A percentile compares a stretch with the other conserved stretches of the same genome.
Evolutionary conservation across 2,113 vertebrate species (phyloP).

Genomic region (Agelaius tricolor): DNA sequence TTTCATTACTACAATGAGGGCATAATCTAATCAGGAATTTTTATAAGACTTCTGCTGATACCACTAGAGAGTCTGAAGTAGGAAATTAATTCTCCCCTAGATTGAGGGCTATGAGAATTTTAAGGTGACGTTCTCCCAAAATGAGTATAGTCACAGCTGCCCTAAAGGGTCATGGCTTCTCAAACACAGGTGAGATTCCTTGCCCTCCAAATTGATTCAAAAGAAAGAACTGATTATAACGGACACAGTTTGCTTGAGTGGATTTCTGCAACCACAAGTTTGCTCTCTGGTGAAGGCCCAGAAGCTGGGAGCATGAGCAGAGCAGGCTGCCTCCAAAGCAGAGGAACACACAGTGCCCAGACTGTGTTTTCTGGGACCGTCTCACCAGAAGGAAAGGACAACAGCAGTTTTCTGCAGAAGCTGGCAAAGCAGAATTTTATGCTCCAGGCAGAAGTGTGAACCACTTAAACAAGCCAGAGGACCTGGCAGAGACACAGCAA

Average conservation of each 20-base stretch:
- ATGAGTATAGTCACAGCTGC: background rate
- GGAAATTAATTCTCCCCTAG: background rate
- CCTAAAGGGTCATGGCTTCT: background rate
- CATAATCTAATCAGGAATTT: background rate
- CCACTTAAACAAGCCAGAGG: background rate
- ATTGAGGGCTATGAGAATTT: background rate
- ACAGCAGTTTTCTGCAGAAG: background rate
- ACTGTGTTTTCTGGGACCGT: fast-evolving
- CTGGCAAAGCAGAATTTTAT: background rate
- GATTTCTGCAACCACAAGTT: background rate
- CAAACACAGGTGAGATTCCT: background rate
- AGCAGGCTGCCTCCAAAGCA: background rate
- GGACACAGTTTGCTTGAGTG: background rate
- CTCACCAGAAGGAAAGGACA: background rate
- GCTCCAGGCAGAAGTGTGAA: background rate
- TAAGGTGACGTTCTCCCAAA: background rate
- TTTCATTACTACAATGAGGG: background rate
- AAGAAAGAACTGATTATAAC: background rate
- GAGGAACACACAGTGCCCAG: background rate
- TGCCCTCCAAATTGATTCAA: background rate
- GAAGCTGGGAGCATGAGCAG: background rate
- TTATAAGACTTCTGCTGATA: background rate
- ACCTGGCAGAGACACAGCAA: background rate
- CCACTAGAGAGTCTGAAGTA: background rate
- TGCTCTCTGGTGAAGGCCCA: background rate